Percentiles rank a stretch among this genome's conserved stretches.
Evolutionary conservation across 2,797 vertebrate species (phyloP).

Genomic region (Diplodus sargus): DNA sequence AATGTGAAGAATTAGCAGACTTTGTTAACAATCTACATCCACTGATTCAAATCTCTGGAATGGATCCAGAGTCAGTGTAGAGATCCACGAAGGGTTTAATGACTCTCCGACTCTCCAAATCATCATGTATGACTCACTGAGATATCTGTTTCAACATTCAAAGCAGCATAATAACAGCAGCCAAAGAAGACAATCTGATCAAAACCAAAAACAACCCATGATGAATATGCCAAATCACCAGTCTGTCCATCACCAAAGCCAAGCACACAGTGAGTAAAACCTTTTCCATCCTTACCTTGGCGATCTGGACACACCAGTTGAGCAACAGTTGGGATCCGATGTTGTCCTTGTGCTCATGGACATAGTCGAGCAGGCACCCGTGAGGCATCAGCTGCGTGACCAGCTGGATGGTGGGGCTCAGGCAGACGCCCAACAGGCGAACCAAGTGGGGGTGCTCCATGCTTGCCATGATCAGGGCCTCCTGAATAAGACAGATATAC

Average conservation of each 20-base stretch:
- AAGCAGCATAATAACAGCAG: background rate
- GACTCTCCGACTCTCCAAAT: constrained; percentile 3
- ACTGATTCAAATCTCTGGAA: too few species aligned
- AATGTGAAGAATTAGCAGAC: too few species aligned
- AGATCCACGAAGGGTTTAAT: background rate
- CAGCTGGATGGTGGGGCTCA: constrained; percentile 97
- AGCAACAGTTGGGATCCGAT: constrained; percentile 97
- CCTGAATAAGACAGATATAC: constrained; percentile 83
- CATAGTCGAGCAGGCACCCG: constrained; percentile 95
- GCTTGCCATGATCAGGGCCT: constrained; percentile 99
- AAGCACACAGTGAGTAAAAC: background rate
- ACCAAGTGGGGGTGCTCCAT: constrained; percentile 98
- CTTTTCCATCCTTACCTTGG: constrained; percentile 88
- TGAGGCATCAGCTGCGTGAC: constrained; percentile 99
- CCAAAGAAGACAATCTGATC: background rate
- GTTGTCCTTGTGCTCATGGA: constrained; percentile 97
- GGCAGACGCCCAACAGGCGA: constrained; percentile 92
- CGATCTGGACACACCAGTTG: constrained; percentile 99
- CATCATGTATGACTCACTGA: background rate
- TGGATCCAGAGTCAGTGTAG: background rate
- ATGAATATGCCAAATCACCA: background rate
- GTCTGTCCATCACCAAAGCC: background rate
- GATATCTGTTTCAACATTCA: background rate
- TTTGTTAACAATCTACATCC: too few species aligned
- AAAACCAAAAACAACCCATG: background rate